Percentiles rank a stretch among this genome's conserved stretches.
These are phyloP conservation scores for Syngnathus floridae DNA, from an alignment of 2,113 vertebrate species.

Conservation along the genomic window DNA sequence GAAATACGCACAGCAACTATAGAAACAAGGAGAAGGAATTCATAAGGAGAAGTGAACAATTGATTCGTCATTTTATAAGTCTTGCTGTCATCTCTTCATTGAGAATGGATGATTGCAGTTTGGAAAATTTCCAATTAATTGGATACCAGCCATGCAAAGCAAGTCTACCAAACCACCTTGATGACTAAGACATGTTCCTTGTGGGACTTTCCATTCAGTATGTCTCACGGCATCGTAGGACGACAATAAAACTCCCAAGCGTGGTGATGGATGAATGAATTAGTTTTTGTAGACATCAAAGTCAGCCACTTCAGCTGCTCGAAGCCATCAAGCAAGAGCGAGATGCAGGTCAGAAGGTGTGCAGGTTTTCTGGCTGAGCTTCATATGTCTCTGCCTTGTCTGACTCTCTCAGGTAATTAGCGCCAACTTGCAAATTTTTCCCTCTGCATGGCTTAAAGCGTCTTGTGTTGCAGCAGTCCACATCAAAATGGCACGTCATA, in stretches of 20 bases:
- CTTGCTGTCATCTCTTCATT: conserved; percentile 32
- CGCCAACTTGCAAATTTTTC: conserved; percentile 52
- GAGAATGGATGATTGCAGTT: conserved; percentile 29
- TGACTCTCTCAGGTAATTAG: conserved; percentile 54
- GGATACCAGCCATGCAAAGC: conserved; percentile 32
- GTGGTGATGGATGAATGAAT: conserved; percentile 24
- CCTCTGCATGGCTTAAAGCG: conserved; percentile 45
- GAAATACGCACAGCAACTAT: too few species aligned
- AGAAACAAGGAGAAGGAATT: neutral
- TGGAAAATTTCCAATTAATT: conserved; percentile 54
- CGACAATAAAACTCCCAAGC: conserved; percentile 11
- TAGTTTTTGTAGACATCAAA: conserved; percentile 42
- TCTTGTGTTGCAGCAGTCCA: conserved; percentile 56
- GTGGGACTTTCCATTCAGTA: conserved; percentile 34
- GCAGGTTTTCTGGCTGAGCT: conserved; percentile 43
- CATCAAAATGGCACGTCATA: conserved; percentile 56
- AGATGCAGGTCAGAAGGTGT: conserved; percentile 45
- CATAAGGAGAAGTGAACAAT: neutral
- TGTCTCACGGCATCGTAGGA: conserved; percentile 6
- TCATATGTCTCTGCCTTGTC: conserved; percentile 14
- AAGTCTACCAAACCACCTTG: conserved; percentile 45
- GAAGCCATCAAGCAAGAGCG: conserved; percentile 6
- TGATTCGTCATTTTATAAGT: conserved; percentile 59
- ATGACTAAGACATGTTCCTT: conserved; percentile 43
- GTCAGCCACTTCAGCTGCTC: conserved; percentile 18